Evolutionary conservation across 2,888 invertebrate species (phyloP).

Genomic region (Cerastoderma edule): DNA sequence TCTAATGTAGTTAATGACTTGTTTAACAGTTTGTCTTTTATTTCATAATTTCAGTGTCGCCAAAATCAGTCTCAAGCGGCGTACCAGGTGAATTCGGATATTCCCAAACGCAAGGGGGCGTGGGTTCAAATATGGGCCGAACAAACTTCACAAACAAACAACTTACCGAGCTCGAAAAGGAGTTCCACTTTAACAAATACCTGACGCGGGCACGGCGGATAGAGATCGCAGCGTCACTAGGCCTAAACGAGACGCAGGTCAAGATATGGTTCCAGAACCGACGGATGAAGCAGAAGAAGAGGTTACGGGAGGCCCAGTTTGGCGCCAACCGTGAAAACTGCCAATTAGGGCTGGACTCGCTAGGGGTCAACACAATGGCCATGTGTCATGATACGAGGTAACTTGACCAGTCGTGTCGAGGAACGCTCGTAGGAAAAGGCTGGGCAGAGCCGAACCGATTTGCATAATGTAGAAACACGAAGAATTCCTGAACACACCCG

Average conservation of each 20-base stretch:
- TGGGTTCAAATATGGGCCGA: constrained; percentile 87
- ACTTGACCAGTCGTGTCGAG: constrained; percentile 14
- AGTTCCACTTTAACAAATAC: constrained; percentile 99
- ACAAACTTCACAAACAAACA: constrained; percentile 99
- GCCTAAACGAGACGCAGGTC: constrained; percentile 96
- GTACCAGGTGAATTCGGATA: constrained; percentile 69
- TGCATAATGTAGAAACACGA: constrained; percentile 20
- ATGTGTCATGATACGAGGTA: constrained; percentile 73
- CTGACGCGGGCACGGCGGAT: constrained; percentile 97
- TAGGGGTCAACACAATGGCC: constrained; percentile 71
- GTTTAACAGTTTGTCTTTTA: neutral
- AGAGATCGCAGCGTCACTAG: constrained; percentile 98
- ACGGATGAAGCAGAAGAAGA: constrained; percentile 84
- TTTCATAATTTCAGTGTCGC: constrained; percentile 47
- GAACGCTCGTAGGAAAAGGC: too few species aligned
- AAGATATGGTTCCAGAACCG: constrained; percentile 85
- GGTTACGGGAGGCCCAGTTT: constrained; percentile 81
- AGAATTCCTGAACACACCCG: constrained; percentile 15
- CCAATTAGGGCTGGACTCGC: constrained; percentile 68
- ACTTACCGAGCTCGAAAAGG: constrained; percentile 99
- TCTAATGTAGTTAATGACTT: too few species aligned
- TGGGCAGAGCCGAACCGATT: constrained; percentile 14
- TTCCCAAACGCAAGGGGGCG: constrained; percentile 57
- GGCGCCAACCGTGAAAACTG: constrained; percentile 69
- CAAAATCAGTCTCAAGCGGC: constrained; percentile 51